A percentile compares a stretch with the other conserved stretches of the same genome.
Conservation (phyloP, 1,140 invertebrate species). For the Heterodera schachtii region DNA sequence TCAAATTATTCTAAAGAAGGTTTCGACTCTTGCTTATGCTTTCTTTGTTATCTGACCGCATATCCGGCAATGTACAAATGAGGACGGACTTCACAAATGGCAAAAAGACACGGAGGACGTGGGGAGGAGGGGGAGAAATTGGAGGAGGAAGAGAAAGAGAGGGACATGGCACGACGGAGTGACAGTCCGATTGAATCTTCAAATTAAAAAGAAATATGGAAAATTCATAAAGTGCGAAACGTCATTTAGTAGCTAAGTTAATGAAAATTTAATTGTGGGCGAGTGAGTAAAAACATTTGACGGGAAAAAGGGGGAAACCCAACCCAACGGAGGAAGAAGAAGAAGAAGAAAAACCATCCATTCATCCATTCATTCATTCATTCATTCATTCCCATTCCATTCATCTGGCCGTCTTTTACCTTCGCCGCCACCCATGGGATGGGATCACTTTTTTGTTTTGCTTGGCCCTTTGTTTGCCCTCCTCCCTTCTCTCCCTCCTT, state of each 20-base stretch:
- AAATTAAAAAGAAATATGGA: too few species aligned
- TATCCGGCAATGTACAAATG: conserved; percentile 51
- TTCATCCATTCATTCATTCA: too few species aligned
- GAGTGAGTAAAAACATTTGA: neutral
- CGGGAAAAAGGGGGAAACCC: too few species aligned
- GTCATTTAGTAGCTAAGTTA: too few species aligned
- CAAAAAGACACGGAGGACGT: conserved; percentile 26
- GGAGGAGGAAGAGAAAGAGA: neutral
- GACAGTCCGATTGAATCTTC: too few species aligned
- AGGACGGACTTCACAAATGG: conserved; percentile 50
- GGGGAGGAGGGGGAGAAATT: neutral
- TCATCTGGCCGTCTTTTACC: neutral
- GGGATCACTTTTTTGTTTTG: neutral
- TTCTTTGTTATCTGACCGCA: conserved; percentile 30
- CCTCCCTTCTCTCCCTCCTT: neutral
- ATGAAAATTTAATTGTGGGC: neutral
- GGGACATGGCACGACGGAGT: neutral
- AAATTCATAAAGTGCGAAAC: too few species aligned
- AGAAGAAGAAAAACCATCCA: too few species aligned
- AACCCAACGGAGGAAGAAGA: too few species aligned
- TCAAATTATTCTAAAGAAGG: too few species aligned
- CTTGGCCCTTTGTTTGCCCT: neutral
- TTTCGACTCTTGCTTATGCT: too few species aligned
- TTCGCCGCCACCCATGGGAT: too few species aligned
- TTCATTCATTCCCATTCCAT: too few species aligned